phyloP scores from a whole-genome alignment of 1,140 invertebrate genomes.

The Popillia japonica region DNA sequence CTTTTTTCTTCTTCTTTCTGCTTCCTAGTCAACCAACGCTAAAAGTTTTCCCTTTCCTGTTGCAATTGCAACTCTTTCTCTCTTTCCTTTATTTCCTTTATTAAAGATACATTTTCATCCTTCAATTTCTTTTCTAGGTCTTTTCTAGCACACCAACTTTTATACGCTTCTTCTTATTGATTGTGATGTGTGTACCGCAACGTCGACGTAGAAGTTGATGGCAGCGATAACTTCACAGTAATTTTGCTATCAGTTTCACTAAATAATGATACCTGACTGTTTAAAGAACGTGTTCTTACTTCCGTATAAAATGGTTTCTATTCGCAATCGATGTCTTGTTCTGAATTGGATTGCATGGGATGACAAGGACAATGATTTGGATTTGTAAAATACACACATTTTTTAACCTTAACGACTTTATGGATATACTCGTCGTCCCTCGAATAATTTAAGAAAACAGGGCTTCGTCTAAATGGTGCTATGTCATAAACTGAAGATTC shows the following conservation, averaged over 20 bases:
- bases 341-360: background rate
- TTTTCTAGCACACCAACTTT: slow-evolving; percentile 54
- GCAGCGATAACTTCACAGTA: slow-evolving; percentile 46
- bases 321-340: slow-evolving; percentile 8
- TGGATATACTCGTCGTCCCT: slow-evolving; percentile 37
- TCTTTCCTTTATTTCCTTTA: slow-evolving; percentile 45
- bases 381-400: slow-evolving; percentile 46
- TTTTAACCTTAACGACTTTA: slow-evolving; percentile 32
- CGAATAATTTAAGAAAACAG: slow-evolving; percentile 36
- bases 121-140: slow-evolving; percentile 48
- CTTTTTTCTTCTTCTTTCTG: slow-evolving; percentile 52
- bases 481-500: slow-evolving; percentile 39
- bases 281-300: slow-evolving; percentile 35
- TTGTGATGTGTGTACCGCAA: slow-evolving; percentile 23
- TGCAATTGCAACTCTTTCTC: slow-evolving; percentile 45
- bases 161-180: slow-evolving; percentile 44
- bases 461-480: slow-evolving; percentile 37
- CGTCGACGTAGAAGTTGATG: slow-evolving; percentile 45
- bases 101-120: slow-evolving; percentile 44
- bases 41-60: slow-evolving; percentile 54
- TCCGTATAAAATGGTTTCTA: slow-evolving; percentile 42
- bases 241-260: slow-evolving; percentile 30
- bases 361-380: slow-evolving; percentile 47
- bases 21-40: slow-evolving; percentile 54
- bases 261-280: slow-evolving; percentile 10